A percentile compares a stretch with the other conserved stretches of the same genome.
These are phyloP conservation scores for Glareola pratincola DNA, from an alignment of 2,113 vertebrate genomes.

Conservation along the genomic window DNA sequence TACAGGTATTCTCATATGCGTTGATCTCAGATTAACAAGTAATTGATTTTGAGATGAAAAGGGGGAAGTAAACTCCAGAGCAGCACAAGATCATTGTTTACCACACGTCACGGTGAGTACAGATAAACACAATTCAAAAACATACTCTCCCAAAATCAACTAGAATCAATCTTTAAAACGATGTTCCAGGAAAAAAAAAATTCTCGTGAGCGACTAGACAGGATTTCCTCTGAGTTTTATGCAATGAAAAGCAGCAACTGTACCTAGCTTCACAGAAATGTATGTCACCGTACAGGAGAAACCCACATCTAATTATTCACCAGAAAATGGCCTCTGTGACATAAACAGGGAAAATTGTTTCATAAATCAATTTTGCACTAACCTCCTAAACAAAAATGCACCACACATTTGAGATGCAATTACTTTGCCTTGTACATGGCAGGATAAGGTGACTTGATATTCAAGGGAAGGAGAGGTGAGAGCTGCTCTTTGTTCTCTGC, in stretches of 20 bases:
- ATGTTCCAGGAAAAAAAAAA: not conserved
- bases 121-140: constrained; percentile 11
- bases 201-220: not conserved
- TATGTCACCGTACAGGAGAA: constrained; percentile 5
- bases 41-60: not conserved
- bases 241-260: not conserved
- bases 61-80: not conserved
- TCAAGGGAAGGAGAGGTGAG: constrained; percentile 29
- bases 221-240: constrained; percentile 20
- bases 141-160: not conserved
- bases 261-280: not conserved
- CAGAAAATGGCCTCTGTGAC: constrained; percentile 52
- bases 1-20: not conserved
- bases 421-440: constrained; percentile 52
- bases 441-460: constrained; percentile 36
- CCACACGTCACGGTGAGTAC: not conserved
- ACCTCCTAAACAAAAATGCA: constrained; percentile 63
- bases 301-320: constrained; percentile 57
- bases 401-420: constrained; percentile 42
- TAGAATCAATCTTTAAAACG: not conserved
- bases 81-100: not conserved
- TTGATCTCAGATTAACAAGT: not conserved
- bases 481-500: constrained; percentile 29
- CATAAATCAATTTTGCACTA: constrained; percentile 66
- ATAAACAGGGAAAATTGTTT: constrained; percentile 65